Percentiles rank a stretch among this genome's conserved stretches.
Evolutionary conservation across 2,888 invertebrate species (phyloP).

Genomic region (Rapana venosa): DNA sequence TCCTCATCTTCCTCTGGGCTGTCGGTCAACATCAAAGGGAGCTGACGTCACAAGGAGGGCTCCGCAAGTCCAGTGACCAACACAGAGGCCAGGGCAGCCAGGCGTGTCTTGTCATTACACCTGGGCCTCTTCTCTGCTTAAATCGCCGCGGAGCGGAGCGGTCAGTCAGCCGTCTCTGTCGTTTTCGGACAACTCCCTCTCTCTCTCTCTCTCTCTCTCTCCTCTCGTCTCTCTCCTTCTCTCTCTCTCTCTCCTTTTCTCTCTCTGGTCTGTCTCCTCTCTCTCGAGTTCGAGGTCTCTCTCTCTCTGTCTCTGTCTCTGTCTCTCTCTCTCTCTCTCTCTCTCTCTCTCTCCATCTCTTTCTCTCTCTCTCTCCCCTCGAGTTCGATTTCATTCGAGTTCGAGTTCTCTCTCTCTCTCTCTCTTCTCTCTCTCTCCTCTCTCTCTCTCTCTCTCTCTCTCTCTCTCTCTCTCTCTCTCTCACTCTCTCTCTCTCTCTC

Average conservation of each 20-base stretch:
- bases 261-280: too few relatives aligned
- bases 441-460: not conserved
- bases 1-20: not conserved
- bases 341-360: too few relatives aligned
- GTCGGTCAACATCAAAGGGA: not conserved
- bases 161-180: too few relatives aligned
- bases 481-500: too few relatives aligned
- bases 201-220: not conserved
- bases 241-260: not conserved
- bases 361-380: too few relatives aligned
- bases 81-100: not conserved
- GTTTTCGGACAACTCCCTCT: too few relatives aligned
- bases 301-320: too few relatives aligned
- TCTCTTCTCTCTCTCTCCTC: not conserved
- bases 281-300: too few relatives aligned
- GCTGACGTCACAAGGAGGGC: not conserved
- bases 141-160: not conserved
- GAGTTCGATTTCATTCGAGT: too few relatives aligned
- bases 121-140: not conserved
- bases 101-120: conserved; percentile 9
- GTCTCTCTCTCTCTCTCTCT: too few relatives aligned
- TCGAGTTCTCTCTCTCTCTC: not conserved
- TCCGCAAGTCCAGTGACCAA: not conserved
- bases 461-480: too few relatives aligned
- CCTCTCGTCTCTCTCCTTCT: not conserved